Evolutionary conservation across 1,140 invertebrate genomes (phyloP).

Genomic region (Cotesia typhae): DNA sequence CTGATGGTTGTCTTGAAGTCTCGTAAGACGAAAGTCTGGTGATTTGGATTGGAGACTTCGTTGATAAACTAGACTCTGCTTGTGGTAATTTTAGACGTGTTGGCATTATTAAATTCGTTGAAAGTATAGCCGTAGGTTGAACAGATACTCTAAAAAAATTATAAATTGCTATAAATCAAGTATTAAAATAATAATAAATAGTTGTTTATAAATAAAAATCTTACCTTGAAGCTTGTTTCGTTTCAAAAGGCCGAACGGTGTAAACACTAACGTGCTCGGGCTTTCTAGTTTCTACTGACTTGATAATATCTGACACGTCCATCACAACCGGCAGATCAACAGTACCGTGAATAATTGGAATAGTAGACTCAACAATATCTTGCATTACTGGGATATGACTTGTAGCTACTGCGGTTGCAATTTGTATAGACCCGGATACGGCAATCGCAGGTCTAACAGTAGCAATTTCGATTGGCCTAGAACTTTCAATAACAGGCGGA

Average conservation of each 20-base stretch:
- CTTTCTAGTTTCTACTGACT: conserved; percentile 48
- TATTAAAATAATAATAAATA: conserved; percentile 1
- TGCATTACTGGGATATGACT: conserved; percentile 61
- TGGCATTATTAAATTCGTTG: conserved; percentile 52
- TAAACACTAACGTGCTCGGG: conserved; percentile 59
- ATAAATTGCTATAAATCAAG: neutral
- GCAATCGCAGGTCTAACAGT: conserved; percentile 55
- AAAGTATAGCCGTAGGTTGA: conserved; percentile 50
- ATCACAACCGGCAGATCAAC: conserved; percentile 60
- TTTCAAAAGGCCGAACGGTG: conserved; percentile 59
- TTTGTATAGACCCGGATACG: conserved; percentile 62
- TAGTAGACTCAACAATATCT: conserved; percentile 59
- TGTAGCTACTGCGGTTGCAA: conserved; percentile 60
- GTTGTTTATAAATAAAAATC: conserved; percentile 6
- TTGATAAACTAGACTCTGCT: conserved; percentile 44
- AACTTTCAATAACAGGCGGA: conserved; percentile 46
- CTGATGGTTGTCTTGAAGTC: conserved; percentile 25
- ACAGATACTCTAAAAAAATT: conserved; percentile 47
- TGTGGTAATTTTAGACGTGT: conserved; percentile 47
- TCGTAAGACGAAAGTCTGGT: conserved; percentile 9
- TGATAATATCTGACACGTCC: conserved; percentile 55
- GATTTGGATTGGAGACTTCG: conserved; percentile 32
- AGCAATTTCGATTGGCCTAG: conserved; percentile 50
- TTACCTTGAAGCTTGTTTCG: conserved; percentile 55
- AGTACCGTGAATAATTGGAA: conserved; percentile 62